These are phyloP conservation scores for Psittacus erithacus DNA, from an alignment of 2,113 vertebrate species.

Conservation along the genomic window DNA sequence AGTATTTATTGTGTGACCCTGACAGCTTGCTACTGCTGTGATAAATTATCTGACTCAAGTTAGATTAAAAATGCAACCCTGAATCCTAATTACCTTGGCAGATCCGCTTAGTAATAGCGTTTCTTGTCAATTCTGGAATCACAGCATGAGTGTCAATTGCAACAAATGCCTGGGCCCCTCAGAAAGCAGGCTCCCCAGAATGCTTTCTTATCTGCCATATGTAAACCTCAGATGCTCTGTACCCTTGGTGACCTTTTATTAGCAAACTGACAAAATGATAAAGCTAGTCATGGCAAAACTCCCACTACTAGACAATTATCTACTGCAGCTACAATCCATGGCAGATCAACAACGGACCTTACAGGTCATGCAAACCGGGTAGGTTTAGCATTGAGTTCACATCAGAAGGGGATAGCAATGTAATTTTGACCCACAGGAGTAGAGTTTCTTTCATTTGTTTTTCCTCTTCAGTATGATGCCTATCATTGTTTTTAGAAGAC, in stretches of 20 bases:
- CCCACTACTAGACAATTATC: slow-evolving; percentile 75
- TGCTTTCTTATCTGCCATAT: slow-evolving; percentile 76
- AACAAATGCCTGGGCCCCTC: slow-evolving; percentile 62
- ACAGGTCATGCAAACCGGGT: slow-evolving; percentile 42
- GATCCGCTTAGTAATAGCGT: slow-evolving; percentile 80
- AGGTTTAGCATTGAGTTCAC: slow-evolving; percentile 22
- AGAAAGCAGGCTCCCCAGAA: slow-evolving; percentile 73
- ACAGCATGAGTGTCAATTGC: slow-evolving; percentile 78
- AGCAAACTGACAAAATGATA: slow-evolving; percentile 85
- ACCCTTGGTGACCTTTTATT: slow-evolving; percentile 82
- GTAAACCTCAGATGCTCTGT: slow-evolving; percentile 77
- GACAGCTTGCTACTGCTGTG: slow-evolving; percentile 84
- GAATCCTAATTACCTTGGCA: slow-evolving; percentile 85
- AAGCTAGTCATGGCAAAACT: slow-evolving; percentile 78
- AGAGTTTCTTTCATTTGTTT: background rate
- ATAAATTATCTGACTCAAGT: slow-evolving; percentile 87
- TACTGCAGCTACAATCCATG: slow-evolving; percentile 68
- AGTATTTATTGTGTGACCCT: slow-evolving; percentile 85
- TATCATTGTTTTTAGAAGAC: background rate
- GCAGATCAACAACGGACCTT: slow-evolving; percentile 70
- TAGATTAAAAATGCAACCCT: slow-evolving; percentile 83
- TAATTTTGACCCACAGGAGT: slow-evolving; percentile 26
- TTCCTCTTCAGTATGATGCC: background rate
- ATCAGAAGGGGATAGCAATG: slow-evolving; percentile 28
- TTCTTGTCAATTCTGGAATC: slow-evolving; percentile 84